Evolutionary conservation across 53 echinoderm and acorn worm species (phyloP), one percentile per base, ranked within the genome.

Genomic region (Henricia sp.): DNA sequence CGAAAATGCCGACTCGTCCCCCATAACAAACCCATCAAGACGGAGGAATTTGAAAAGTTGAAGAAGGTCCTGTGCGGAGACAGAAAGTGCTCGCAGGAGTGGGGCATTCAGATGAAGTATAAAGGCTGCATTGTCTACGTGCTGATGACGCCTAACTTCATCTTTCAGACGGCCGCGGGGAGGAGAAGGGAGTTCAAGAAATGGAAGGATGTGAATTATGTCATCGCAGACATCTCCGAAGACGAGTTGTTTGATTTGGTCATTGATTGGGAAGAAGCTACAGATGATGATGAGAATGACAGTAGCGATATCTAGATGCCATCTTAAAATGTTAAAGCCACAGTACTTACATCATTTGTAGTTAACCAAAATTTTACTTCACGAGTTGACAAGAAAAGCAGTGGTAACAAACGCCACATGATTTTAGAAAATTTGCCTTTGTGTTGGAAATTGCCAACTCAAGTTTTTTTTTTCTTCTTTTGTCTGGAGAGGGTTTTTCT

Each of bases 31-130:
- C 76, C 76, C 4, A 3, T 76, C 39, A 57, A 57, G 57, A 76
- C 57, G 59, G 27, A 16, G 0, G 76, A 76, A 28, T 58, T 76
- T 40, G 76, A 76, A 59, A 76, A 76, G 42, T 41, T 76, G 58
- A 57, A 57, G 59, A 41, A 24, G 26, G 8, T 76, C 3, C 56
- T 58, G 24, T 76, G 76, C 59, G 76, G 76, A 5, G 27, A 67
- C 68, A 37, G 30, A 55, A 83, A 77, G 3, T 91, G 91, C 67
- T 63, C 82, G n/a, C 38, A 67, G 37, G 86, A 91, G 39, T 91
- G 91, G 91, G 91, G 91, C 35, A 82, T 82, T 50, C 87, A 87
- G 83, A 86, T 87, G 65, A 72, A 82, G 26, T 86, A 91, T 46
- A 86, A 83, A 28, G 83, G 70, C 1, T 76, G 76, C 41, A 51